A percentile compares a stretch with the other conserved stretches of the same genome.
phyloP scores from a whole-genome alignment of 2,888 invertebrate species.

The Dorcus parallelipipedus region DNA sequence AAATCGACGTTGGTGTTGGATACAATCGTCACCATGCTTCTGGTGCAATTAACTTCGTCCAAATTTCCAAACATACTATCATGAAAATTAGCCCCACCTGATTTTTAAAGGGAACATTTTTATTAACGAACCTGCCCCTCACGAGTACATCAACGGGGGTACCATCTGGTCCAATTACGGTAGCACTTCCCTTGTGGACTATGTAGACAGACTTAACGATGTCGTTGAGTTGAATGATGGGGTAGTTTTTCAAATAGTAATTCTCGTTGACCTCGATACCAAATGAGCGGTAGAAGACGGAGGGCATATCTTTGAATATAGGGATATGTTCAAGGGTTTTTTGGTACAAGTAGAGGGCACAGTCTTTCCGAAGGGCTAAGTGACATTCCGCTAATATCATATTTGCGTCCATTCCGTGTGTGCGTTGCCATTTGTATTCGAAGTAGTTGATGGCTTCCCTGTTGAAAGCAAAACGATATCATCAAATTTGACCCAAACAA shows the following conservation, averaged over 20 bases:
- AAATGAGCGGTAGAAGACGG: constrained; percentile 24
- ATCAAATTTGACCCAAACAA: not conserved
- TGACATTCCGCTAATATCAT: constrained; percentile 28
- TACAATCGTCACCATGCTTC: constrained; percentile 25
- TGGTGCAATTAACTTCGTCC: constrained; percentile 23
- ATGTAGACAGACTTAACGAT: constrained; percentile 29
- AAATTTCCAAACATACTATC: constrained; percentile 28
- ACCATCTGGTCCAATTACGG: constrained; percentile 27
- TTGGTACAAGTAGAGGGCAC: constrained; percentile 28
- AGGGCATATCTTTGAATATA: constrained; percentile 22
- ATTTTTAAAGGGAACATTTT: not conserved
- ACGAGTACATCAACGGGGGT: constrained; percentile 19
- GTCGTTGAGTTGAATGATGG: constrained; percentile 28
- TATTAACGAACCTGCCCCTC: constrained; percentile 20
- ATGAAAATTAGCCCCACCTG: not conserved
- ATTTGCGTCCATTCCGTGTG: constrained; percentile 29
- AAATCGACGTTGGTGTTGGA: constrained; percentile 22
- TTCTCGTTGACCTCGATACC: constrained; percentile 23
- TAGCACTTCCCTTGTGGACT: constrained; percentile 28
- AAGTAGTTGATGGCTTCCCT: constrained; percentile 31
- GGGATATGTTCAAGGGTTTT: constrained; percentile 24
- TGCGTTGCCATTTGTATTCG: constrained; percentile 30
- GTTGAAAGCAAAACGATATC: not conserved
- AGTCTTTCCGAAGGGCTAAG: constrained; percentile 26
- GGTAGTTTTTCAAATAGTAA: constrained; percentile 25